Conservation (phyloP, 1,140 invertebrate species). For the Nephila pilipes region DNA sequence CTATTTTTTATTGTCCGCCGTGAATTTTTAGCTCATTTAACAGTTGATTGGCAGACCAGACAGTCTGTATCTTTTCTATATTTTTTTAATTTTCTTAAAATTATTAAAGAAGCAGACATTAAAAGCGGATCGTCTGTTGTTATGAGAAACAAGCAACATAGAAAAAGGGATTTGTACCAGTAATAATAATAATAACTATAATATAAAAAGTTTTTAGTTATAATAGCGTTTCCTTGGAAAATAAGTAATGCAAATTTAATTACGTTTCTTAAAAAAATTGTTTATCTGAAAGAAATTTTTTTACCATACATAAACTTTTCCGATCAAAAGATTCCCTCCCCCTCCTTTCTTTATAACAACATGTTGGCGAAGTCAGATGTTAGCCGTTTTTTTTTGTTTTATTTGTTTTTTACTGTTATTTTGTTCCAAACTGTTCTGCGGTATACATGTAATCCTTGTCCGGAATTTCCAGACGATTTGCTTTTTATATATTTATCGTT, state of each 20-base stretch:
- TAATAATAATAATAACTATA: neutral
- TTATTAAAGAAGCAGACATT: constrained; percentile 29
- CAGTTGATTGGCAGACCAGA: neutral
- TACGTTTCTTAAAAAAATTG: constrained; percentile 38
- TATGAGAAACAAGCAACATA: neutral
- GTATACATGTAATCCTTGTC: constrained; percentile 50
- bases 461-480: constrained; percentile 51
- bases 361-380: constrained; percentile 18
- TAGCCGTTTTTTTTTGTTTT: neutral
- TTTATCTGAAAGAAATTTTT: neutral
- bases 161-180: neutral
- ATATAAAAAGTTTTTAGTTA: neutral
- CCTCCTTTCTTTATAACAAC: neutral
- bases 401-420: constrained; percentile 58
- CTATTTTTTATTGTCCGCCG: neutral
- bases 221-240: too few relatives aligned
- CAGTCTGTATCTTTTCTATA: neutral
- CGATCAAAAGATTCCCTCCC: neutral
- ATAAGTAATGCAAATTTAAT: constrained; percentile 59
- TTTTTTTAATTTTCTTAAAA: neutral
- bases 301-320: constrained; percentile 2
- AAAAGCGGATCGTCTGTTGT: neutral
- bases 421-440: constrained; percentile 29
- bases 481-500: constrained; percentile 14
- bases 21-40: neutral